Conservation (phyloP, 2,888 invertebrate species). For the Antheraea assamensis region DNA sequence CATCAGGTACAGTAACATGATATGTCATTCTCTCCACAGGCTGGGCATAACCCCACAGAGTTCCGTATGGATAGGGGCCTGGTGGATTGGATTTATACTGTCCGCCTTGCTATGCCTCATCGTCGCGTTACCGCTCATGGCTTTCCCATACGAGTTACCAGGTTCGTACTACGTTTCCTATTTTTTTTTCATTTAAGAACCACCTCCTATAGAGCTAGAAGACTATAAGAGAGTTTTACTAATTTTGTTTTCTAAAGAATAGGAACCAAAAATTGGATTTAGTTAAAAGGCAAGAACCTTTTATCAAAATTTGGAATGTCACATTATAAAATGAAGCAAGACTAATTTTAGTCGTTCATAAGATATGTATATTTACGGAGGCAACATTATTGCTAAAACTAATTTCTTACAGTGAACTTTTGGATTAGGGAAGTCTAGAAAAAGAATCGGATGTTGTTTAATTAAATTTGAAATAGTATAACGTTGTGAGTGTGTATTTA, state of each 20-base stretch:
- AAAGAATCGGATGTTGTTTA: neutral
- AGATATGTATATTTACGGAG: neutral
- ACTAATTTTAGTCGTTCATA: no score
- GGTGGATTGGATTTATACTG: conserved; percentile 92
- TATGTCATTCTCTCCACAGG: conserved; percentile 54
- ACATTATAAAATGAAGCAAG: no score
- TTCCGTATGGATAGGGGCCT: conserved; percentile 92
- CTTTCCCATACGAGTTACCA: conserved; percentile 88
- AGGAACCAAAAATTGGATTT: no score
- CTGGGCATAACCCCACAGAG: conserved; percentile 86
- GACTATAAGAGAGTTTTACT: no score
- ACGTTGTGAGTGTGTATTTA: no score
- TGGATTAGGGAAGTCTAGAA: neutral
- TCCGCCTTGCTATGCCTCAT: conserved; percentile 85
- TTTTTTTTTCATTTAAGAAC: neutral
- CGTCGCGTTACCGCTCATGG: conserved; percentile 87
- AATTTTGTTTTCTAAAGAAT: no score
- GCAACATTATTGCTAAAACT: neutral
- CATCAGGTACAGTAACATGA: neutral
- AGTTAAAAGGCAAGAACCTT: no score
- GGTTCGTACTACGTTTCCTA: conserved; percentile 63
- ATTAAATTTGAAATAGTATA: neutral
- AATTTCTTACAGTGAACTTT: neutral
- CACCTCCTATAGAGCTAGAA: no score
- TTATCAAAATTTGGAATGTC: no score